These are phyloP conservation scores for Phrynocephalus vlangalii DNA, from an alignment of 2,797 vertebrate genomes.

Conservation along the genomic window DNA sequence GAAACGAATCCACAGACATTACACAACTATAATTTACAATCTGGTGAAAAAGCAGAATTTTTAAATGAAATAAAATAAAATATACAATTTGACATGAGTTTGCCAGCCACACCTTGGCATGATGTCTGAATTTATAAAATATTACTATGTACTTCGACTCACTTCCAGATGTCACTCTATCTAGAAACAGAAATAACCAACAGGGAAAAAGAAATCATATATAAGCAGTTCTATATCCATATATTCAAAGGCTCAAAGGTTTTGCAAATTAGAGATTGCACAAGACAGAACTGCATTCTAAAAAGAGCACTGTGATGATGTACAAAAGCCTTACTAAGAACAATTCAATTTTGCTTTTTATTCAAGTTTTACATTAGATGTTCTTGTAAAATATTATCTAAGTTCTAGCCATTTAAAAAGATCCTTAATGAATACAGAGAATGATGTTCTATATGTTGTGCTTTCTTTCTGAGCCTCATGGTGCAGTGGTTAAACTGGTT, in stretches of 20 bases:
- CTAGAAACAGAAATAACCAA: neutral
- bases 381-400: neutral
- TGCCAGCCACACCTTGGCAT: too few relatives aligned
- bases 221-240: neutral
- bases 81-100: neutral
- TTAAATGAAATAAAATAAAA: neutral
- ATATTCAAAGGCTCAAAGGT: neutral
- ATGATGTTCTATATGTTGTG: neutral
- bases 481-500: too few relatives aligned
- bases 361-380: neutral
- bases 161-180: neutral
- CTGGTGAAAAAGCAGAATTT: neutral
- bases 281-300: neutral
- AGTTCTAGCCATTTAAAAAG: neutral
- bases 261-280: neutral
- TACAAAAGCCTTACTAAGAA: neutral
- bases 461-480: too few relatives aligned
- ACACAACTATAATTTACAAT: neutral
- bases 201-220: neutral
- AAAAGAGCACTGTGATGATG: neutral
- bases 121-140: neutral
- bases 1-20: neutral
- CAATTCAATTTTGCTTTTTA: too few relatives aligned
- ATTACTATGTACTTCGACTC: neutral
- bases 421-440: neutral